Evolutionary conservation across 1,140 invertebrate genomes (phyloP).

Genomic region (Spodoptera litura): DNA sequence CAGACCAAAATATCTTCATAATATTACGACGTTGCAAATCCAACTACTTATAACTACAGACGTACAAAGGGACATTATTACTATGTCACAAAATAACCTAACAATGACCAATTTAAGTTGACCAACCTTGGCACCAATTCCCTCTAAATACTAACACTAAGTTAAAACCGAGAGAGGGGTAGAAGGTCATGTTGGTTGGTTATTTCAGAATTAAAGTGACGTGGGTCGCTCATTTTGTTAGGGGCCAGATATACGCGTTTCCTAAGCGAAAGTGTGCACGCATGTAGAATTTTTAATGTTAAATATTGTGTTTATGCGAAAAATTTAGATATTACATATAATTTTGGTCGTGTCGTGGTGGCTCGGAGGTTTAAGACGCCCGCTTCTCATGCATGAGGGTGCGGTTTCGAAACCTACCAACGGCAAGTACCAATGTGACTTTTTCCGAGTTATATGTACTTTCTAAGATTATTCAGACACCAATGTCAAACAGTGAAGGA

Average conservation of each 20-base stretch:
- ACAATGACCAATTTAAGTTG: background rate
- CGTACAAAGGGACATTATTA: conserved; percentile 29
- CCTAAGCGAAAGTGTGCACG: conserved; percentile 36
- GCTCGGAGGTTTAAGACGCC: too few species aligned
- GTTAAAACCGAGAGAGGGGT: background rate
- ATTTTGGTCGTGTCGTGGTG: too few species aligned
- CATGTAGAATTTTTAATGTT: conserved; percentile 39
- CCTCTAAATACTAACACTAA: background rate
- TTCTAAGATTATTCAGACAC: too few species aligned
- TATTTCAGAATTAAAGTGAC: conserved; percentile 38
- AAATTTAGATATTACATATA: background rate
- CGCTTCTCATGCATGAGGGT: too few species aligned
- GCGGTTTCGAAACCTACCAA: too few species aligned
- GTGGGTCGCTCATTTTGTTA: conserved; percentile 43
- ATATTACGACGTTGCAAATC: background rate
- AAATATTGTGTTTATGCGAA: conserved; percentile 33
- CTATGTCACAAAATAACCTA: conserved; percentile 27
- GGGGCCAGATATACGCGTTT: conserved; percentile 34
- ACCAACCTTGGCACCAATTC: background rate
- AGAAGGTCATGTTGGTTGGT: background rate
- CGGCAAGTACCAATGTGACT: too few species aligned
- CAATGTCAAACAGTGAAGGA: too few species aligned
- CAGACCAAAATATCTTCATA: too few species aligned
- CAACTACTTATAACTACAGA: conserved; percentile 4
- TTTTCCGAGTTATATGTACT: too few species aligned